Base-by-base conservation (phyloP, 2,113 vertebrate species). In the Entelurus aequoreus region DNA sequence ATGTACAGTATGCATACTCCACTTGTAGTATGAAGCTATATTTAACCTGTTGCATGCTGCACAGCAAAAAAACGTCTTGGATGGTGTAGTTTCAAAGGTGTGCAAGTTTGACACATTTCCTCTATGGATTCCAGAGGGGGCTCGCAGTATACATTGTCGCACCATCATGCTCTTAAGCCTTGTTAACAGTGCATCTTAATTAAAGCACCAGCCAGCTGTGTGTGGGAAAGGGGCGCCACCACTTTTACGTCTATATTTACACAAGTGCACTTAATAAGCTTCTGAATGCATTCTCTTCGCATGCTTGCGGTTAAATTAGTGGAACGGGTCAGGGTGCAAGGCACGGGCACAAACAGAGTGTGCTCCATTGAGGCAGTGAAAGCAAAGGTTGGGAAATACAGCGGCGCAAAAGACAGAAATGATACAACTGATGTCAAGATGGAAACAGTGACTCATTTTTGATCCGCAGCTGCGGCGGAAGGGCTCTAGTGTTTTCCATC, bases 141-240 rank as follows among this genome's bases (percentile, higher is more conserved):
- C 72, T 28, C 66, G 59, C 50, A 58, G 72, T 70, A 51, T 60
- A 68, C 63, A 81, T 82, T 87, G 75, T 78, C 48, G 16, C 79
- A 83, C 73, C 58, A 68, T 47, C 79, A 60, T 81, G 74, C 71
- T 80, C 68, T 87, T 66, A 76, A 72, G 65, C 85, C 72, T 64
- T 50, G 62, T 74, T 70, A 58, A 62, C 77, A 65, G 64, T 77
- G 66, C 28, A 40, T 75, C 82, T 87, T 86, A 86, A 84, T 90
- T 88, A 89, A 83, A 78, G 76, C 82, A 82, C 80, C 52, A 55
- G 40, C 62, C 73, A 75, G 78, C 72, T 80, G 84, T 76, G 70
- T 80, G 74, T 59, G 61, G 42, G 56, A 28, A 63, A 35, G 40
- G 53, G 56, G 68, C 48, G 42, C 54, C 10, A 36, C 7, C 54